phyloP scores from a whole-genome alignment of 2,888 invertebrate genomes.

The Dichetophora obliterata region DNA sequence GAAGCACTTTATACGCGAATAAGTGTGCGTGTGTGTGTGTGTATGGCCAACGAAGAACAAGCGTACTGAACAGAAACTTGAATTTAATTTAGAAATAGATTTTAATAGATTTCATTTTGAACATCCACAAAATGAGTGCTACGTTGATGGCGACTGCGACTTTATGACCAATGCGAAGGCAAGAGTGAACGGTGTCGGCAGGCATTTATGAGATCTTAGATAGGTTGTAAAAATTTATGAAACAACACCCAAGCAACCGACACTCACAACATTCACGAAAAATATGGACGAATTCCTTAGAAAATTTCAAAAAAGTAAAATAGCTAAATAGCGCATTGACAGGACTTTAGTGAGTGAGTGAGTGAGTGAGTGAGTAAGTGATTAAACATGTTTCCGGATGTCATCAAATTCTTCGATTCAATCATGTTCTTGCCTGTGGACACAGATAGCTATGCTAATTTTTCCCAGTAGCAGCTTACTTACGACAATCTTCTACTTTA shows the following conservation, averaged over 20 bases:
- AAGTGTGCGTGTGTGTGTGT: neutral
- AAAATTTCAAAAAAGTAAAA: neutral
- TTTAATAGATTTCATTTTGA: constrained; percentile 36
- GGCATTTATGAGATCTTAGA: constrained; percentile 36
- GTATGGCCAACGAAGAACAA: neutral
- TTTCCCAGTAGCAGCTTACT: neutral
- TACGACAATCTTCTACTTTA: neutral
- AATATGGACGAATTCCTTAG: neutral
- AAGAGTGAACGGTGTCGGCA: neutral
- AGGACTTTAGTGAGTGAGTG: constrained; percentile 26
- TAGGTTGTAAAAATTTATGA: constrained; percentile 38
- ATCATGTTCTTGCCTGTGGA: neutral
- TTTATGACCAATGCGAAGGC: constrained; percentile 14
- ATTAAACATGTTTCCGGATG: constrained; percentile 30
- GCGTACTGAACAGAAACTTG: neutral
- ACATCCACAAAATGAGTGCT: constrained; percentile 24
- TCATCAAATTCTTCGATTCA: neutral
- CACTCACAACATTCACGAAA: neutral
- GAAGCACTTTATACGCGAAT: neutral
- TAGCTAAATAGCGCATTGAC: neutral
- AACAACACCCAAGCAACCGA: neutral
- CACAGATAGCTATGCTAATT: constrained; percentile 8
- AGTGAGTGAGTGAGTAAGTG: constrained; percentile 32
- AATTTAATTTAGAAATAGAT: constrained; percentile 43
- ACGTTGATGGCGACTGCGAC: neutral